Percentiles rank a stretch among this genome's conserved stretches.
phyloP scores from a whole-genome alignment of 1,140 invertebrate species.

The Cydia amplana region DNA sequence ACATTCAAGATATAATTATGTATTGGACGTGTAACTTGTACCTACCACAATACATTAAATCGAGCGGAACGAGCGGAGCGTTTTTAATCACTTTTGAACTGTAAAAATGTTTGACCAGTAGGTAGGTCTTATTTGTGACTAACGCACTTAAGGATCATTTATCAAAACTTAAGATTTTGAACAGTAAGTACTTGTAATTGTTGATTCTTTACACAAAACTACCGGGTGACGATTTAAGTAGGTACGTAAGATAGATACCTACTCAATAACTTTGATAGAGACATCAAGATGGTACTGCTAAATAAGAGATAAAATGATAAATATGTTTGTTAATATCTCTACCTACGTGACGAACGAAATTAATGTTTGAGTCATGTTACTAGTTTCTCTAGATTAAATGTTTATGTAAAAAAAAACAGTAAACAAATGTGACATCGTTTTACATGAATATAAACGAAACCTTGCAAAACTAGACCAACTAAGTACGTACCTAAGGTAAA shows the following conservation, averaged over 20 bases:
- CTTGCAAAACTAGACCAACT: slow-evolving; percentile 15
- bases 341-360: background rate
- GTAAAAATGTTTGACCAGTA: no score
- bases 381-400: slow-evolving; percentile 1
- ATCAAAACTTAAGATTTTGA: no score
- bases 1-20: background rate
- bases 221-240: no score
- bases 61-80: no score
- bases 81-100: no score
- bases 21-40: background rate
- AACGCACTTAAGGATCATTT: no score
- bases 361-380: background rate
- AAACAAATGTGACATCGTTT: slow-evolving; percentile 1
- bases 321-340: background rate
- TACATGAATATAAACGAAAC: slow-evolving; percentile 12
- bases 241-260: background rate
- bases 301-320: background rate
- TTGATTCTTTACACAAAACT: no score
- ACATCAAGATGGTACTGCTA: background rate
- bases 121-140: no score
- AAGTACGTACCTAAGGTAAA: background rate
- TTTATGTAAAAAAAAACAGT: background rate
- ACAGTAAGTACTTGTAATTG: no score
- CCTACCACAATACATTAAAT: no score
- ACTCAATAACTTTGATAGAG: background rate